Base-by-base conservation (phyloP, 2,888 invertebrate species). In the Drosophila melanocephala region DNA sequence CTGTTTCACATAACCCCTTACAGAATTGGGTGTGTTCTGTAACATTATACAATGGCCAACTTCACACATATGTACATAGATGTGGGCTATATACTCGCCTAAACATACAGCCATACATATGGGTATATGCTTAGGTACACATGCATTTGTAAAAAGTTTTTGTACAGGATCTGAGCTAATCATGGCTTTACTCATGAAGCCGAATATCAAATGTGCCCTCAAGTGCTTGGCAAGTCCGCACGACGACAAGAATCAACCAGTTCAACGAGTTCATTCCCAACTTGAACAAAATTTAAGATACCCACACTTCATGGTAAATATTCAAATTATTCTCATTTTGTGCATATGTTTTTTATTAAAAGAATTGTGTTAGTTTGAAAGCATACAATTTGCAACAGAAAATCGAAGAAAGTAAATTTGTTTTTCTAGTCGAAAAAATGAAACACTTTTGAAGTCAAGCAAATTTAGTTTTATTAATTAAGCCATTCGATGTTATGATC, bases 171-270 rank as follows among this genome's bases (percentile, higher is more conserved):
- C 74, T 76, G 62, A 76, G 57, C 72, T 86, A 82, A 86, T 86
- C 78, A 86, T 80, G 73, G 80, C 74, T 77, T 84, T 76, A 62
- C 68, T 70, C 64, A 73, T 75, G 63, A 66, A 79, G 68, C 63
- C 65, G 33, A 60, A 76, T 69, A 77, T 69, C 53, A 58, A 78
- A 77, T 58, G 28, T 51, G 32, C 30, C 35, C 35, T 67, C 56
- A 52, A 57, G 71, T 67, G 60, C 47, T 28, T 52, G 30, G 57
- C 56, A 50, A 72, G 63, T 66, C 32, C 26, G 16, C 73, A 61
- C 61, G 79, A 51, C 55, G 63, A 42, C 70, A 26, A 10, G 3
- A 35, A 56, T 37, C 56, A 72, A 58, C 30, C 39, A 60, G 44
- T 55, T 74, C 70, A 62, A 62, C 26, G 50, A 52, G 62, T 44